Evolutionary conservation across 2,797 vertebrate species (phyloP), one percentile per base, ranked within the genome.

Genomic region (Cottoperca gobio): DNA sequence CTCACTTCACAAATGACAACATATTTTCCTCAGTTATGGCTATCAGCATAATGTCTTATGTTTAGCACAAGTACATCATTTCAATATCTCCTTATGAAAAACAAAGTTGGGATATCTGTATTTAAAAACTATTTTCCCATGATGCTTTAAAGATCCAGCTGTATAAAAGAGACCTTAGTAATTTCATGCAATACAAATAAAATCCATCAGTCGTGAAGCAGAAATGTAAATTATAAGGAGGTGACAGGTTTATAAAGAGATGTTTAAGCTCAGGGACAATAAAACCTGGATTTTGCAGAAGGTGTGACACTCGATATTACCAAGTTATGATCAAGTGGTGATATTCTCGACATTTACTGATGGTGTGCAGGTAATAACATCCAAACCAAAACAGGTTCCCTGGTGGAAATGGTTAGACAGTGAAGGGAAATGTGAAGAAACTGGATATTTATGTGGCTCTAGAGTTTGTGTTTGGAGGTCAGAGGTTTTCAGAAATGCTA

Each of bases 171-270:
- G 26, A 49, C 21, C 28, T 43, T 16, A 9, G 46, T 31, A 70
- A 42, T 28, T 70, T 61, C 8, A 26, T 48, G 24, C 35, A 28
- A 13, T 8, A 43, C 28, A 33, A 14, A 39, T 62, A 49, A 61
- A 69, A 33, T 31, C 53, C 40, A 66, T 54, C 12, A 48, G 50
- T 68, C 57, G 39, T 24, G 21, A 43, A 64, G n/a, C 4, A 21
- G 46, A 46, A 17, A 16, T 10, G 48, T 71, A 28, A 43, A 45
- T 71, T 49, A 17, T 16, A 23, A 72, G 52, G 46, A 54, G 40
- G 5, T 54, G 67, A 37, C 60, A 49, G n/a, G n/a, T 75, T 61
- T 61, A 74, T 49, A 31, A 54, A 67, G 45, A 67, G 21, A 50
- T 21, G 19, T 54, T 37, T 53, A 35, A 28, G 16, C 61, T 45